A percentile compares a stretch with the other conserved stretches of the same genome.
Evolutionary conservation across 2,888 invertebrate genomes (phyloP).

Genomic region (Chaitophorus viminalis): DNA sequence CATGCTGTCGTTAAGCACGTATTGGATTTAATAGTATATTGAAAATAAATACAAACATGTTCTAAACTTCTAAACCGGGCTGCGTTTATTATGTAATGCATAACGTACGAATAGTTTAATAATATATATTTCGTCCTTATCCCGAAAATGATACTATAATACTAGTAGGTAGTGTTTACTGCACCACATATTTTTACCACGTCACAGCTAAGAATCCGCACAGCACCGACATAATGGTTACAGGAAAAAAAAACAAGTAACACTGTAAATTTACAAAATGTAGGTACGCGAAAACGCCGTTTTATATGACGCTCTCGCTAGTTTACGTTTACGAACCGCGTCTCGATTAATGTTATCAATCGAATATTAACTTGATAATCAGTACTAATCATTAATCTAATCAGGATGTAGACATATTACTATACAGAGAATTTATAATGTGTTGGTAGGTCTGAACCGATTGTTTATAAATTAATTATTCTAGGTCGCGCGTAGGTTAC

Average conservation of each 20-base stretch:
- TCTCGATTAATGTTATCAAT: not conserved
- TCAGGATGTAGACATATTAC: not conserved
- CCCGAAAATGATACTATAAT: too few relatives aligned
- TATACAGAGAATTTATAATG: too few relatives aligned
- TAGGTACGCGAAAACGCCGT: too few relatives aligned
- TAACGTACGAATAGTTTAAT: not conserved
- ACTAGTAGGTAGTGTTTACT: slow-evolving; percentile 9
- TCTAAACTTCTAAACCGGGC: too few relatives aligned
- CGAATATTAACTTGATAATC: not conserved
- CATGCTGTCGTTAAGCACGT: too few relatives aligned
- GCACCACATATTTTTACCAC: not conserved
- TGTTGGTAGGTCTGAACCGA: too few relatives aligned
- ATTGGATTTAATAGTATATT: too few relatives aligned
- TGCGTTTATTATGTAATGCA: not conserved
- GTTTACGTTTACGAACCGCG: not conserved
- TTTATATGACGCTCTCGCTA: not conserved
- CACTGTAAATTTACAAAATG: not conserved
- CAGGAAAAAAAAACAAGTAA: not conserved
- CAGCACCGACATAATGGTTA: slow-evolving; percentile 1
- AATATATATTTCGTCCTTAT: not conserved
- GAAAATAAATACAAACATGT: too few relatives aligned
- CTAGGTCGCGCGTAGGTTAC: too few relatives aligned
- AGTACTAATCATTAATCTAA: too few relatives aligned
- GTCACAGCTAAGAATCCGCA: not conserved
- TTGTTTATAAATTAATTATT: too few relatives aligned